phyloP scores from a whole-genome alignment of 2,113 vertebrate species.

The Prunella himalayana region DNA sequence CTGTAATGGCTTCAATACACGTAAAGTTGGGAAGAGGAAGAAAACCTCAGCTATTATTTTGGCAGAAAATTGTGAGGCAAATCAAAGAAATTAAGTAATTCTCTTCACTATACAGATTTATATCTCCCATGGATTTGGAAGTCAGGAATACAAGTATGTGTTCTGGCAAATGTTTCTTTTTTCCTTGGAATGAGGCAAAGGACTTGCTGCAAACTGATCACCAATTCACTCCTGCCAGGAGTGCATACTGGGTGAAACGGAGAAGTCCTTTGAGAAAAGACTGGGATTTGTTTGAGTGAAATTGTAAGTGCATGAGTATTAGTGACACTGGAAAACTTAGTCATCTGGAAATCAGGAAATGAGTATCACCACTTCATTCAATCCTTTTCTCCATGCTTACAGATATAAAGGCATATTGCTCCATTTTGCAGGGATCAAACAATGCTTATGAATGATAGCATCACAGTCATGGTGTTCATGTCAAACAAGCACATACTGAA shows the following conservation, averaged over 20 bases:
- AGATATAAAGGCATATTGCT: not conserved
- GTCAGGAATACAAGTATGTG: constrained; percentile 24
- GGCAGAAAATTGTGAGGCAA: not conserved
- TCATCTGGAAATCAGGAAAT: not conserved
- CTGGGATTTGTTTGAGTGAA: not conserved
- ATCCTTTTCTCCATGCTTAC: not conserved
- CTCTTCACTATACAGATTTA: not conserved
- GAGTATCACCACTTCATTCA: not conserved
- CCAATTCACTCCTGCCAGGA: not conserved
- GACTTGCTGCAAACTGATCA: not conserved
- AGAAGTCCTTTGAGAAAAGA: not conserved
- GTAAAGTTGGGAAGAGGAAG: not conserved
- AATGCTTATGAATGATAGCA: not conserved
- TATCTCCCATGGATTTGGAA: constrained; percentile 16
- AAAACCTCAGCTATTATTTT: constrained; percentile 12
- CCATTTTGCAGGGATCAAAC: not conserved
- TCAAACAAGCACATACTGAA: not conserved
- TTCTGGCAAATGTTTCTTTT: constrained; percentile 28
- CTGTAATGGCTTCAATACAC: not conserved
- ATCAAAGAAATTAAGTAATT: not conserved
- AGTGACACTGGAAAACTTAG: not conserved
- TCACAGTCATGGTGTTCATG: not conserved
- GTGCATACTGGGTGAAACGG: not conserved
- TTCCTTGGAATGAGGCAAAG: constrained; percentile 9
- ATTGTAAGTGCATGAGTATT: not conserved